phyloP scores from a whole-genome alignment of 2,888 invertebrate genomes.

The Agonopterix alstromeriana region DNA sequence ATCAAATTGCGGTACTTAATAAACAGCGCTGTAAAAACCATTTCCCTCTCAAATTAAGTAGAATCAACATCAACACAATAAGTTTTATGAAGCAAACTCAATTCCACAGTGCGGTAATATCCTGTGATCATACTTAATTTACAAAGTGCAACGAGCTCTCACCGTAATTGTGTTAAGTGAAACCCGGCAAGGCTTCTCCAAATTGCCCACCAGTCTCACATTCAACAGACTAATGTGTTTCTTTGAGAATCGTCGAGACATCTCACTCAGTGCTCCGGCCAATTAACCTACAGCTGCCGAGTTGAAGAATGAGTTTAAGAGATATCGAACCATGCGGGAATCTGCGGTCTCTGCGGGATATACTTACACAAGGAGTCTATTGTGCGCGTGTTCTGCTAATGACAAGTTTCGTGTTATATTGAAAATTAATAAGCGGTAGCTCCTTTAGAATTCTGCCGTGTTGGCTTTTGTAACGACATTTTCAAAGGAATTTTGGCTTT shows the following conservation, averaged over 20 bases:
- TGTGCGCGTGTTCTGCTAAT: no score
- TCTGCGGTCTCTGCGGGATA: not conserved
- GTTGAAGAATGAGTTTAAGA: not conserved
- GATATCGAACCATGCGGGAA: not conserved
- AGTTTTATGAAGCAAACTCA: no score
- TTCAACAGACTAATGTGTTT: slow-evolving; percentile 28
- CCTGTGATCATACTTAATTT: slow-evolving; percentile 10
- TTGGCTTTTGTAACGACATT: no score
- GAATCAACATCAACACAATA: no score
- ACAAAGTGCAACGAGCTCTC: slow-evolving; percentile 21
- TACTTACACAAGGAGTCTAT: not conserved
- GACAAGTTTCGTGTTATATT: no score
- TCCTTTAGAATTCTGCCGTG: no score
- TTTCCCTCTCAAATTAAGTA: no score
- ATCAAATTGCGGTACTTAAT: not conserved
- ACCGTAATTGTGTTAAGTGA: slow-evolving; percentile 35
- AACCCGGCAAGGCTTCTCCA: slow-evolving; percentile 21
- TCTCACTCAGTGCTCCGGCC: slow-evolving; percentile 7
- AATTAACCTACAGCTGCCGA: slow-evolving; percentile 5
- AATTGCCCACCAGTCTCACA: slow-evolving; percentile 26
- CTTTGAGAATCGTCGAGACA: slow-evolving; percentile 9
- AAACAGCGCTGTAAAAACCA: no score
- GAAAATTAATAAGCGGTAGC: no score
- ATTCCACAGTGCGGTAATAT: no score
- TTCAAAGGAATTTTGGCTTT: no score